phyloP scores from a whole-genome alignment of 2,888 invertebrate species.

The Hirudinaria manillensis region DNA sequence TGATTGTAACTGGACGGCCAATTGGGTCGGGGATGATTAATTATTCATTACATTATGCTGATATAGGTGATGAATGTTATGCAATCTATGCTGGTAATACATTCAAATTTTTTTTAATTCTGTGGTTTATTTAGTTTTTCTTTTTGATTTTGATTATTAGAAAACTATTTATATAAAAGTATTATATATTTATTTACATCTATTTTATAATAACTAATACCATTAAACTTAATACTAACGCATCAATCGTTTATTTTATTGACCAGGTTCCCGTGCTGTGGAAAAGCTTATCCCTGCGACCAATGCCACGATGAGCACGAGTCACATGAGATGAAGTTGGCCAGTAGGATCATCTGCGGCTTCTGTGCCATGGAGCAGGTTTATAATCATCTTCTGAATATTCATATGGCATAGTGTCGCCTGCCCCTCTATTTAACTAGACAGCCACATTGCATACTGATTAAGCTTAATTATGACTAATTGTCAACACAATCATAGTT shows the following conservation, averaged over 20 bases:
- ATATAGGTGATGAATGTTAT: too few species aligned
- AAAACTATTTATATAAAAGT: not conserved
- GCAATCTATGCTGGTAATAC: not conserved
- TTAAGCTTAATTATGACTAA: too few species aligned
- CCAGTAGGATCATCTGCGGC: slow-evolving; percentile 56
- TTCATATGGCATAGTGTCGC: not conserved
- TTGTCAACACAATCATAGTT: too few species aligned
- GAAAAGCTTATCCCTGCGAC: slow-evolving; percentile 56
- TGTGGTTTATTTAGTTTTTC: not conserved
- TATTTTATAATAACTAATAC: too few species aligned
- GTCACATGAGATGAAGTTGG: slow-evolving; percentile 55
- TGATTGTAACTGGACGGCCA: not conserved
- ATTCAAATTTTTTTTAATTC: not conserved
- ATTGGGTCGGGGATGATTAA: not conserved
- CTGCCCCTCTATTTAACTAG: not conserved
- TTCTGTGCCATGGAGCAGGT: slow-evolving; percentile 57
- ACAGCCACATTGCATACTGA: too few species aligned
- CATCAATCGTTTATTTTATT: not conserved
- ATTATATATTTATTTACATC: not conserved
- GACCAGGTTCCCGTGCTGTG: slow-evolving; percentile 56
- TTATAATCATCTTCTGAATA: not conserved
- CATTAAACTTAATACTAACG: too few species aligned
- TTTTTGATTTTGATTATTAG: not conserved
- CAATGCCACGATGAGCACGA: slow-evolving; percentile 53
- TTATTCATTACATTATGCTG: too few species aligned